These are phyloP conservation scores for Pristionchus entomophagus DNA, from an alignment of 2,888 invertebrate species.

Conservation along the genomic window DNA sequence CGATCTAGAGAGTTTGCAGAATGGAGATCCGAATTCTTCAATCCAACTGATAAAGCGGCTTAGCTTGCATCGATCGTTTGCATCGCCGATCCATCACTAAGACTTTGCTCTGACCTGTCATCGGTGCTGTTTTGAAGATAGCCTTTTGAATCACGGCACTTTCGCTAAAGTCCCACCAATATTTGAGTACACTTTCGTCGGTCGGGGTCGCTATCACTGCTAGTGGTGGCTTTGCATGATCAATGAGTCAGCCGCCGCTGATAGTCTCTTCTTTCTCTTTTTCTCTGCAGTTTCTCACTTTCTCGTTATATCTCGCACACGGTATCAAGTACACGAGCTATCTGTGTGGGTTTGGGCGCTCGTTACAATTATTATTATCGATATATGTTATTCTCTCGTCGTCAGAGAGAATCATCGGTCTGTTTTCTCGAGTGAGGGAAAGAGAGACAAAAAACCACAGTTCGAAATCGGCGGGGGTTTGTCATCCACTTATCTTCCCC, in stretches of 20 bases:
- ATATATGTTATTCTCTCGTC: background rate
- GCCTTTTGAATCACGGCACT: too few species aligned
- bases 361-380: conserved; percentile 36
- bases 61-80: background rate
- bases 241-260: conserved; percentile 28
- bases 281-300: background rate
- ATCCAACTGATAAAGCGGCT: background rate
- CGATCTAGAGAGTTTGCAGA: too few species aligned
- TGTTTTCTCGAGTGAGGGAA: background rate
- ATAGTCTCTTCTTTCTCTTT: background rate
- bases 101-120: too few species aligned
- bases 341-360: background rate
- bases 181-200: conserved; percentile 8
- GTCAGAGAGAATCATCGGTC: background rate
- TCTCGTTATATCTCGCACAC: background rate
- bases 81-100: background rate
- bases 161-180: conserved; percentile 15
- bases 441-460: conserved; percentile 21
- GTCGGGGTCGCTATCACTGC: background rate
- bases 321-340: background rate
- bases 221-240: conserved; percentile 12
- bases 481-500: conserved; percentile 34
- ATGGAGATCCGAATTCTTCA: too few species aligned
- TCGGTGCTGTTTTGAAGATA: too few species aligned
- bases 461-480: conserved; percentile 20